Evolutionary conservation across 2,888 invertebrate genomes (phyloP), one percentile per base, ranked within the genome.

Genomic region (Esperia sulphurella): DNA sequence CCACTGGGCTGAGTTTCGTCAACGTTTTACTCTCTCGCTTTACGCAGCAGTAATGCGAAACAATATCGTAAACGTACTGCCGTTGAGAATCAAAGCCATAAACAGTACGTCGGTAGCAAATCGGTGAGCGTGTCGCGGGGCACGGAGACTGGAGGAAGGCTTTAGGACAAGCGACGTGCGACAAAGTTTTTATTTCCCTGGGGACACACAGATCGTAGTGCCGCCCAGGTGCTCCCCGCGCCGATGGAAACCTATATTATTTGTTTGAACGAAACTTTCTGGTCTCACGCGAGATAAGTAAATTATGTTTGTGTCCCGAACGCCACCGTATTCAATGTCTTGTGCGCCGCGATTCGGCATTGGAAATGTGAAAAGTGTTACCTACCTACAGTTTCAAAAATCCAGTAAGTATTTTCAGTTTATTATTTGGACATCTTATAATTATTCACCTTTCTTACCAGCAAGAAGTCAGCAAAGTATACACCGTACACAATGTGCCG

Each of bases 171-270:
- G 85, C 83, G 87, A 84, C 85, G 85, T 83, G 86, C 85, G 82
- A 85, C 85, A 88, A 89, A 89, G 83, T 88, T 89, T 88, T 88
- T 88, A 88, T 88, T 89, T 89, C 88, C 88, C 89, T 53, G 47
- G 88, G 83, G 89, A 78, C 78, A 75, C 82, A 86, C 87, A 87
- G 87, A 87, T 88, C 88, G 86, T 75, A 79, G 76, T 71, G 79
- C 82, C 84, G 83, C 86, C 78, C 87, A 87, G 87, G 87, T 87
- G 87, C 78, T 80, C 75, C 79, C 77, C 77, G 71, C 77, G 71
- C 78, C 78, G 74, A 78, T 75, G 79, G 82, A 83, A 85, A 87
- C 86, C 87, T 87, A 88, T 87, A 87, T 88, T 88, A 89, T 89
- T 88, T 87, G 85, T 88, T 86, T 81, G 83, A 87, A 78, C 75